Evolutionary conservation across 37 sponge, comb jelly and placozoan species (phyloP), one percentile per base, ranked within the genome.

Genomic region (Aphrocallistes beatrix): DNA sequence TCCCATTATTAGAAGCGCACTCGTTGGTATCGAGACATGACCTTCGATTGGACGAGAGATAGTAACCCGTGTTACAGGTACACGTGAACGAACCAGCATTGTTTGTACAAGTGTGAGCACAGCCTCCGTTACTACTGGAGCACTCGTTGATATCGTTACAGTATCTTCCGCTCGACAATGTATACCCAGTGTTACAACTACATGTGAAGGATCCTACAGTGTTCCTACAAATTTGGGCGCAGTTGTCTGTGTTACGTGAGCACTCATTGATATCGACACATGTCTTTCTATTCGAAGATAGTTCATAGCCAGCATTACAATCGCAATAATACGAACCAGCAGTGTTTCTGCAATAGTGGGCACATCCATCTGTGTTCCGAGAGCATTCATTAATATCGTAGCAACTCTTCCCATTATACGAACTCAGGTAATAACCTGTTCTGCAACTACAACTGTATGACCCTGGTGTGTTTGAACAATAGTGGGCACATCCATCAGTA

Each of bases 71-170:
- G 38, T 28, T 28, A 17, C 83, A 82, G 1, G 1, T 38, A 37
- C 83, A 82, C 8, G 16, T 37, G 83, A 82, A 82, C 1, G 38
- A 37, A 16, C 83, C 83, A 1, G 1, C 1, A 28, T 32, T 82
- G 9, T 82, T 82, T 32, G 38, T 38, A 82, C 83, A 82, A 28
- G 37, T 8, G 37, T 82, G 83, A 23, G 36, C 38, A 82, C 83
- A 82, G 6, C 83, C 83, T 28, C 83, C 83, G 37, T 32, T 82
- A 47, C 49, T 17, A 17, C 17, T 47, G 17, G 49, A 47, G 17
- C 49, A 47, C 49, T 47, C 49, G 49, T 47, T 47, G 17, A 47
- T 1, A 85, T 81, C 91, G 49, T 38, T 49, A 39, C 91, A 91
- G 0, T 37, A n/a, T 30, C 82, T 48, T 19, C 86, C 86, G 50